Evolutionary conservation across 2,113 vertebrate species (phyloP).

Genomic region (Prinia subflava): DNA sequence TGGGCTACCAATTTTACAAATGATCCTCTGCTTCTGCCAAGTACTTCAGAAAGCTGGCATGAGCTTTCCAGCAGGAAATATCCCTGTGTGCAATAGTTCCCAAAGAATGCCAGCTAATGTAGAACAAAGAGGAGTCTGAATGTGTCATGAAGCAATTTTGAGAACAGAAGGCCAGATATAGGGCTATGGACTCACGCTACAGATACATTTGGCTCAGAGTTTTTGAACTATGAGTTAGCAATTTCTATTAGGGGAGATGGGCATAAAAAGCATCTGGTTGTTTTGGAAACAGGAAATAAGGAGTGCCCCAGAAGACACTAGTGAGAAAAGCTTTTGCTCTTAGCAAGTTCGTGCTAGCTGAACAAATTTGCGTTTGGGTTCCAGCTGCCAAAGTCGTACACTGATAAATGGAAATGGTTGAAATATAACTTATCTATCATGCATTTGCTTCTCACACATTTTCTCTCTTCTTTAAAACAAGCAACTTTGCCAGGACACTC

Average conservation of each 20-base stretch:
- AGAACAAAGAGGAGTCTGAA: slow-evolving; percentile 3
- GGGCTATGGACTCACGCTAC: neutral
- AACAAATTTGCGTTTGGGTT: neutral
- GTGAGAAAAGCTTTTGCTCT: slow-evolving; percentile 55
- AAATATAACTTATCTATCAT: neutral
- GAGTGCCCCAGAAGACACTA: neutral
- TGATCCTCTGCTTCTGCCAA: slow-evolving; percentile 16
- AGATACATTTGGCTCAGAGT: neutral
- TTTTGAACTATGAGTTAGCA: slow-evolving; percentile 6
- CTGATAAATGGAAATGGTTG: neutral
- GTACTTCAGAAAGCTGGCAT: slow-evolving; percentile 11
- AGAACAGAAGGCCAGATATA: neutral
- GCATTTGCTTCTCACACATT: neutral
- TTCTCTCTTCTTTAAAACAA: neutral
- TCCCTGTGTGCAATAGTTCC: neutral
- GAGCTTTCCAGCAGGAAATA: neutral
- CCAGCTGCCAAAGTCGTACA: neutral
- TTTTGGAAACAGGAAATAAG: neutral
- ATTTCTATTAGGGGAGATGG: neutral
- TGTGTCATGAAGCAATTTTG: neutral
- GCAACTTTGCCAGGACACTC: neutral
- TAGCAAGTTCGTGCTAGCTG: neutral
- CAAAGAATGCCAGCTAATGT: neutral
- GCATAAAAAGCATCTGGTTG: slow-evolving; percentile 6
- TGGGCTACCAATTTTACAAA: slow-evolving; percentile 40